Evolutionary conservation across 2,797 vertebrate genomes (phyloP).

Genomic region (Eremophila alpestris): DNA sequence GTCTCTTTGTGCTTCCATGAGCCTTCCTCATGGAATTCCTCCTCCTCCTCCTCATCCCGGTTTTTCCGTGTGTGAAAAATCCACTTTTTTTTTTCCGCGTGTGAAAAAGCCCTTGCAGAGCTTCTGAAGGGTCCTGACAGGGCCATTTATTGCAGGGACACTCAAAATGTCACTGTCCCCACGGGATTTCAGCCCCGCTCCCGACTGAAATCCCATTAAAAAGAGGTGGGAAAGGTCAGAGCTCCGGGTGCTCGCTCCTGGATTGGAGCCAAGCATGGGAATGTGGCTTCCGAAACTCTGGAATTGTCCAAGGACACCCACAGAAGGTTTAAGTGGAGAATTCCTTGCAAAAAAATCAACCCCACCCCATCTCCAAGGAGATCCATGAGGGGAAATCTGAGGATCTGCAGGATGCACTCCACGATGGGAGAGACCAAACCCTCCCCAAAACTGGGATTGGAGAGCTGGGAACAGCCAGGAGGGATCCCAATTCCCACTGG

Average conservation of each 20-base stretch:
- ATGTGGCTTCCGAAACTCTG: fast-evolving
- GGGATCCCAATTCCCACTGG: fast-evolving
- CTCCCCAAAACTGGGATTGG: neutral
- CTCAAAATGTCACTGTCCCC: neutral
- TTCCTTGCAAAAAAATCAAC: neutral
- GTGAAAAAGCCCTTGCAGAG: neutral
- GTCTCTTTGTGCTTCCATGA: neutral
- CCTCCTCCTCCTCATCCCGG: neutral
- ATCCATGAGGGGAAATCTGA: neutral
- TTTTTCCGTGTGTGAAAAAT: fast-evolving
- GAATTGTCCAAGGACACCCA: fast-evolving
- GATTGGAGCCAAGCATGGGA: fast-evolving
- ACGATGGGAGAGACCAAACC: neutral
- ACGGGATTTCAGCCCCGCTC: fast-evolving
- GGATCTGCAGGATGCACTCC: neutral
- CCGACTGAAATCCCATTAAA: neutral
- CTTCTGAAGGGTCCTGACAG: neutral
- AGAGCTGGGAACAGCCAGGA: neutral
- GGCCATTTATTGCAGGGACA: neutral
- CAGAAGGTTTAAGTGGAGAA: neutral
- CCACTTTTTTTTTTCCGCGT: too few relatives aligned
- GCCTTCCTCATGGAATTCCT: neutral
- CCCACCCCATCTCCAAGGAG: neutral
- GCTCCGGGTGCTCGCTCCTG: fast-evolving
- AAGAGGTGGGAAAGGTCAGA: neutral